Evolutionary conservation across 2,888 invertebrate genomes (phyloP), one percentile per base, ranked within the genome.

Genomic region (Lasioglossum marginatum): DNA sequence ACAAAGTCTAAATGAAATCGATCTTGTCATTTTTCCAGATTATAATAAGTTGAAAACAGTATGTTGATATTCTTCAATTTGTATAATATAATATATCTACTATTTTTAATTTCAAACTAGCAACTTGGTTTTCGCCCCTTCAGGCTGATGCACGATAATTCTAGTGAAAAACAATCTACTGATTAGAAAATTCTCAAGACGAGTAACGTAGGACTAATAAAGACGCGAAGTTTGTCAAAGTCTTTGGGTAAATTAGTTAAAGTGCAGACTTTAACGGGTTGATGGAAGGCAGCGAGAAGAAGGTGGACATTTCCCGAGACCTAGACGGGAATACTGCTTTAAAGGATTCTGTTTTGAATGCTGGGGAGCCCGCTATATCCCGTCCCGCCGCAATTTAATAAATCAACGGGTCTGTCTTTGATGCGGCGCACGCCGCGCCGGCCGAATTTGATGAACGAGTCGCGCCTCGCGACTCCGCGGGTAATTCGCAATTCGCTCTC

Each of bases 351-450:
- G 45, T 87, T 72, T 79, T 82, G 80, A 74, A 63, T 73, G 74
- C 16, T 6, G 66, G 31, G 34, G 34, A 23, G 77, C 8, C 27
- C 77, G 45, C 71, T 72, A 79, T 75, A 27, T 14, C 75, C 83
- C 45, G 70, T 77, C 79, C 48, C 34, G 75, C 81, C 81, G 85
- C 82, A 89, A 90, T 90, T 91, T 91, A 91, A 90, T 90, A 91
- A 90, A 91, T 89, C 91, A 88, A 78, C 85, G 81, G 71, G 75
- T 40, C 82, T 82, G 88, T 87, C 89, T 90, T 90, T 89, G 90
- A 91, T 84, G 70, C 85, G 68, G 68, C 77, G 75, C 75, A 81
- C 75, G 23, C 23, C 75, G 23, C 48, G 52, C 52, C 52, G 66
- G 52, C 57, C 60, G 83, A 87, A 85, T 89, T 86, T 89, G 89